A percentile compares a stretch with the other conserved stretches of the same genome.
Conservation (phyloP, 2,113 vertebrate species). For the Bubo bubo region DNA sequence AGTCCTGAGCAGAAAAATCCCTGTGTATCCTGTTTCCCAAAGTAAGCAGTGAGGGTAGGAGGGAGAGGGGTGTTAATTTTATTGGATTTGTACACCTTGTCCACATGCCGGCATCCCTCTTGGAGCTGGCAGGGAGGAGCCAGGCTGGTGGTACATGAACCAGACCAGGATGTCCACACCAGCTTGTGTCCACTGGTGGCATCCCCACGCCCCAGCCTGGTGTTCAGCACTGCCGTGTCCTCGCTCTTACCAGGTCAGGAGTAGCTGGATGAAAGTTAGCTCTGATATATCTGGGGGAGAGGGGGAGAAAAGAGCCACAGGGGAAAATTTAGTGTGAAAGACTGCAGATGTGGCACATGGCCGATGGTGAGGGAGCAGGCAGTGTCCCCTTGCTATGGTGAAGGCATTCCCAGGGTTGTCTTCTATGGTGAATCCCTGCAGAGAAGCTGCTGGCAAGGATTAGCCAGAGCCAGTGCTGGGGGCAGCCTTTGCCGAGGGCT, state of each 20-base stretch:
- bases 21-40: background rate
- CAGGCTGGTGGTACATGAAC: accelerated
- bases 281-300: accelerated
- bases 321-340: accelerated
- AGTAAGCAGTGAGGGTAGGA: background rate
- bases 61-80: background rate
- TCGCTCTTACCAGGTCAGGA: accelerated
- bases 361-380: accelerated
- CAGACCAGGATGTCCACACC: accelerated
- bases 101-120: accelerated
- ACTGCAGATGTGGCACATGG: accelerated
- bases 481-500: background rate
- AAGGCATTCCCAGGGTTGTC: background rate
- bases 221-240: accelerated
- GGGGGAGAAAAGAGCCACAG: background rate
- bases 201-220: background rate
- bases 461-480: background rate
- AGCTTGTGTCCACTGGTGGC: background rate
- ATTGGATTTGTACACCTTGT: background rate
- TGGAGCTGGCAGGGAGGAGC: background rate
- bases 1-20: background rate
- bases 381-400: background rate
- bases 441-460: background rate
- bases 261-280: background rate
- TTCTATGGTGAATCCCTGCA: background rate